These are phyloP conservation scores for Hirtodrosophila alboralis DNA, from an alignment of 2,888 invertebrate species.

Conservation along the genomic window DNA sequence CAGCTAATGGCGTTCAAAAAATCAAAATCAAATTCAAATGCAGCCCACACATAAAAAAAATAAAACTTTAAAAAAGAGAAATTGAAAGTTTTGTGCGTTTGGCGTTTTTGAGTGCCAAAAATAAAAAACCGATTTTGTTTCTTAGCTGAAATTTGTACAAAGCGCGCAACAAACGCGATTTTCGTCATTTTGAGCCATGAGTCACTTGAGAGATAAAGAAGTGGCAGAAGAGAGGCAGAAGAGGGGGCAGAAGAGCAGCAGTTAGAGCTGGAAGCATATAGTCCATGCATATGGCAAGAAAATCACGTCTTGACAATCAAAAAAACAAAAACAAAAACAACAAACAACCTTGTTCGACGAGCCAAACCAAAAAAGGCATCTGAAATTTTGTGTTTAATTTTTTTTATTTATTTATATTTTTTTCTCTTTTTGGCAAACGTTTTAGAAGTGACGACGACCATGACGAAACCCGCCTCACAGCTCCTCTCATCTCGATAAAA, in stretches of 20 bases:
- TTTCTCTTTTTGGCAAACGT: constrained; percentile 67
- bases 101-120: constrained; percentile 3
- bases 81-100: constrained; percentile 53
- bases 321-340: constrained; percentile 20
- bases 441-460: constrained; percentile 66
- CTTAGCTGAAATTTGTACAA: constrained; percentile 17
- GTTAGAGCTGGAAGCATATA: too few relatives aligned
- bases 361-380: constrained; percentile 65
- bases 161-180: constrained; percentile 5
- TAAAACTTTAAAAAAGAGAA: constrained; percentile 44
- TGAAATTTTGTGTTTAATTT: constrained; percentile 47
- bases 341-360: constrained; percentile 44
- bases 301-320: constrained; percentile 71
- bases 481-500: too few relatives aligned
- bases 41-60: constrained; percentile 44
- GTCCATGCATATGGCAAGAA: constrained; percentile 43
- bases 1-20: constrained; percentile 16
- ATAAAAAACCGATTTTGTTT: constrained; percentile 11
- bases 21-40: constrained; percentile 42
- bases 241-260: not conserved
- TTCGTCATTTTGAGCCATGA: constrained; percentile 23
- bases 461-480: constrained; percentile 39
- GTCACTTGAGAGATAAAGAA: constrained; percentile 7
- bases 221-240: not conserved
- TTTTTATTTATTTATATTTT: too few relatives aligned